Conservation (phyloP, 2,888 invertebrate genomes). For the Pherbina coryleti region DNA sequence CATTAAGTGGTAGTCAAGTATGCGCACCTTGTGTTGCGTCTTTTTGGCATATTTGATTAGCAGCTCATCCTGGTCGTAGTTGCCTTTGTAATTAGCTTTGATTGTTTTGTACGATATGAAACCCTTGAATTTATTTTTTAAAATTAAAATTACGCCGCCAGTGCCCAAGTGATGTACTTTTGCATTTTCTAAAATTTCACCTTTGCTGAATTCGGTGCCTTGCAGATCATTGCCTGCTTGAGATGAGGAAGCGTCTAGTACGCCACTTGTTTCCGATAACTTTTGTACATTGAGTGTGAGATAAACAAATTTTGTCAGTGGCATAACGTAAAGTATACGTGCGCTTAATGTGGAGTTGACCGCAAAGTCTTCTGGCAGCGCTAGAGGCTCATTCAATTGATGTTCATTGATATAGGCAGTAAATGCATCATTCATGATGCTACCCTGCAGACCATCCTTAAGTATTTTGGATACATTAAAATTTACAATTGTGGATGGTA, state of each 20-base stretch:
- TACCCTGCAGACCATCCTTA: constrained; percentile 70
- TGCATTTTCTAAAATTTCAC: constrained; percentile 74
- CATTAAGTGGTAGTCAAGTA: constrained; percentile 77
- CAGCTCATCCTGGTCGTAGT: constrained; percentile 67
- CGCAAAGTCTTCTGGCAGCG: constrained; percentile 67
- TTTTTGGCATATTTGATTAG: constrained; percentile 65
- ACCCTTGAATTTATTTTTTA: constrained; percentile 62
- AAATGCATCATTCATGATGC: constrained; percentile 68
- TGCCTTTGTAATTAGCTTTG: constrained; percentile 61
- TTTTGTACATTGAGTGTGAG: constrained; percentile 70
- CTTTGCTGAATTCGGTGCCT: constrained; percentile 67
- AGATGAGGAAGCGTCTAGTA: background rate
- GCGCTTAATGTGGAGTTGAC: constrained; percentile 72
- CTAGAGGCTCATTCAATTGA: constrained; percentile 63
- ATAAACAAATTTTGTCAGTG: constrained; percentile 77
- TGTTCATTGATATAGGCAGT: constrained; percentile 69
- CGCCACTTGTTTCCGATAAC: constrained; percentile 22
- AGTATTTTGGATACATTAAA: constrained; percentile 67
- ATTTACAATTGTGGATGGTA: constrained; percentile 68
- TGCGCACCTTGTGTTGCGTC: constrained; percentile 71
- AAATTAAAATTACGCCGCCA: constrained; percentile 67
- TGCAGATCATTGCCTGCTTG: background rate
- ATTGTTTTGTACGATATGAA: constrained; percentile 64
- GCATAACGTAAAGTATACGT: constrained; percentile 78
- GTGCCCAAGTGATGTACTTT: constrained; percentile 70